Evolutionary conservation across 2,888 invertebrate species (phyloP).

Genomic region (Eupithecia vulgata): DNA sequence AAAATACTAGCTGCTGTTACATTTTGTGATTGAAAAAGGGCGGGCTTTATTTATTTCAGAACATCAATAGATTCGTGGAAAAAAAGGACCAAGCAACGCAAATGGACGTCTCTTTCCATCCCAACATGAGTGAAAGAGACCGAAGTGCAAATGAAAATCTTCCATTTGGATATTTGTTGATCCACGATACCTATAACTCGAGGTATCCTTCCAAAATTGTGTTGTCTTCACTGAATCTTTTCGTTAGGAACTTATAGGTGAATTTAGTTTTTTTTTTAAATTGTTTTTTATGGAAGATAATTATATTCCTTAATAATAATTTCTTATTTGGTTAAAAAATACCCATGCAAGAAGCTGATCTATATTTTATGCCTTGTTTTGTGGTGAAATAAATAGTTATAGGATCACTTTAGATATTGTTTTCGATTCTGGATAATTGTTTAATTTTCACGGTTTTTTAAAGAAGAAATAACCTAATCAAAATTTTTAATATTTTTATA

Average conservation of each 20-base stretch:
- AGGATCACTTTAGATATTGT: too few relatives aligned
- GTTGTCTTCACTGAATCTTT: conserved; percentile 5
- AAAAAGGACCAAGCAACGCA: conserved; percentile 16
- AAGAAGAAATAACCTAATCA: background rate
- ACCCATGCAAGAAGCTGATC: too few relatives aligned
- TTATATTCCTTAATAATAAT: too few relatives aligned
- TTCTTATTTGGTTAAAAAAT: too few relatives aligned
- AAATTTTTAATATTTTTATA: background rate
- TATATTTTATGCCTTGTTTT: too few relatives aligned
- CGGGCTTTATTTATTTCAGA: conserved; percentile 8
- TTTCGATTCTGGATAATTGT: too few relatives aligned
- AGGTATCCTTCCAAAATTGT: conserved; percentile 21
- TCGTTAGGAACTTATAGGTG: background rate
- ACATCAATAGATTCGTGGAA: background rate
- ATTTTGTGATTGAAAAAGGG: too few relatives aligned
- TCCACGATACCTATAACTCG: conserved; percentile 5
- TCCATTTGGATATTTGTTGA: conserved; percentile 16
- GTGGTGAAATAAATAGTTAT: too few relatives aligned
- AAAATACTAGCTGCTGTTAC: too few relatives aligned
- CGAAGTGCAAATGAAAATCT: background rate
- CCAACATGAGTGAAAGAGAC: conserved; percentile 5
- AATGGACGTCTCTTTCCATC: conserved; percentile 7
- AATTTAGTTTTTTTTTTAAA: too few relatives aligned
- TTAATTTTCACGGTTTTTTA: background rate
- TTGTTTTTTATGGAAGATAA: too few relatives aligned